phyloP scores from a whole-genome alignment of 2,113 vertebrate species.

The Heterochromis multidens region DNA sequence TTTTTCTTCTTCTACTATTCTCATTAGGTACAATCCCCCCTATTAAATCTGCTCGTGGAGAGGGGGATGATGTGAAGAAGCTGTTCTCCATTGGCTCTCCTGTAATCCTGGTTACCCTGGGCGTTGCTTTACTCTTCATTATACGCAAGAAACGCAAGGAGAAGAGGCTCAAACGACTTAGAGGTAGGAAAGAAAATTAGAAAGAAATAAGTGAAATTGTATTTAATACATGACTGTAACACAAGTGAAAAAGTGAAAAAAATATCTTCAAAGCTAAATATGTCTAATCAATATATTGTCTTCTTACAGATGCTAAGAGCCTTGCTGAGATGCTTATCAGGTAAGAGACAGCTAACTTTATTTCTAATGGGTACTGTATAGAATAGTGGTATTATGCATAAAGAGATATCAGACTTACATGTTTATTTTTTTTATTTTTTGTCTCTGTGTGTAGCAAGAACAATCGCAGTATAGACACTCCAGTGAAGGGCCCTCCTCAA shows the following conservation, averaged over 20 bases:
- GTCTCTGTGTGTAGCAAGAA: constrained; percentile 85
- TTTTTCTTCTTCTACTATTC: background rate
- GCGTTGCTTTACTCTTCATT: constrained; percentile 92
- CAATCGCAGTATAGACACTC: constrained; percentile 96
- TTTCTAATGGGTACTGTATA: background rate
- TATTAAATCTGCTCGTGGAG: constrained; percentile 93
- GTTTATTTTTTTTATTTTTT: constrained; percentile 8
- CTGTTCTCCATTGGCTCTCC: constrained; percentile 96
- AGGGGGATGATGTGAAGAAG: constrained; percentile 94
- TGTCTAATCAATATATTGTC: constrained; percentile 35
- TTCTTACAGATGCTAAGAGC: constrained; percentile 91
- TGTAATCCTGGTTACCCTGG: constrained; percentile 90
- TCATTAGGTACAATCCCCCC: constrained; percentile 91
- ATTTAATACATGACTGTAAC: background rate
- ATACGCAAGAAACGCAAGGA: constrained; percentile 98
- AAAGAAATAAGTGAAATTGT: background rate
- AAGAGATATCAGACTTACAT: background rate
- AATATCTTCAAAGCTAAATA: background rate
- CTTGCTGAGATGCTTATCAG: constrained; percentile 99
- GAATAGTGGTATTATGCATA: background rate
- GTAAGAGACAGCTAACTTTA: constrained; percentile 64
- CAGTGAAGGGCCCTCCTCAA: constrained; percentile 94
- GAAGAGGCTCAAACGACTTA: constrained; percentile 91
- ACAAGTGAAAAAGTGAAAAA: background rate
- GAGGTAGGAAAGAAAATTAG: constrained; percentile 75